Percentiles rank a stretch among this genome's conserved stretches.
Evolutionary conservation across 2,797 vertebrate species (phyloP).

Genomic region (Notolepis coatsorum): DNA sequence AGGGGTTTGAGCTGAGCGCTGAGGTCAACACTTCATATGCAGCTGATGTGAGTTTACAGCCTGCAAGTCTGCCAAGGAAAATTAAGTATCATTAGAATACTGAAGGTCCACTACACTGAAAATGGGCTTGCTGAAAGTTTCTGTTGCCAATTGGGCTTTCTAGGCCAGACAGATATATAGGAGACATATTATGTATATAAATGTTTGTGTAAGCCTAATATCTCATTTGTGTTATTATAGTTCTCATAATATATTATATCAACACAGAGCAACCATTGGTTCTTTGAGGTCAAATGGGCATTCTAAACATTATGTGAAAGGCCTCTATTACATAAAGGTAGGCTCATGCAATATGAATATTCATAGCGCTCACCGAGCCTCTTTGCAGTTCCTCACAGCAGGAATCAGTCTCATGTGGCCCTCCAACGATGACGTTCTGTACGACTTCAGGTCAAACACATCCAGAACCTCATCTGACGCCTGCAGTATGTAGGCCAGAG

Average conservation of each 20-base stretch:
- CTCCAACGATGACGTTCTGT: constrained; percentile 29
- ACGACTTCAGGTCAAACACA: constrained; percentile 40
- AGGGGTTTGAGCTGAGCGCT: constrained; percentile 18
- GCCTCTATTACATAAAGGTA: neutral
- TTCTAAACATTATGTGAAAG: too few relatives aligned
- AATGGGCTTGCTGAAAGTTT: too few relatives aligned
- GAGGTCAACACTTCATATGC: constrained; percentile 32
- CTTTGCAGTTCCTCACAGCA: constrained; percentile 12
- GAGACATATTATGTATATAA: constrained; percentile 1
- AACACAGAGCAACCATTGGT: constrained; percentile 1
- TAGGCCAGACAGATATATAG: constrained; percentile 28
- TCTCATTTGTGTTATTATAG: constrained; percentile 19
- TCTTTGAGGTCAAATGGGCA: too few relatives aligned
- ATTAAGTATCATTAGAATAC: too few relatives aligned
- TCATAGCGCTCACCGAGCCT: constrained; percentile 22
- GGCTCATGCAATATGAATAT: neutral
- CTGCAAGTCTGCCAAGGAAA: too few relatives aligned
- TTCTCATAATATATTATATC: neutral
- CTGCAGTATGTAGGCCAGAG: constrained; percentile 21
- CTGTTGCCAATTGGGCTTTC: constrained; percentile 24
- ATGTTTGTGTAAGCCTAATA: constrained; percentile 1
- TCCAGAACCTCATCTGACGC: constrained; percentile 16
- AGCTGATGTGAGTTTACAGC: constrained; percentile 34
- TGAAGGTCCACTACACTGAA: too few relatives aligned
- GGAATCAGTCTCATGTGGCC: constrained; percentile 22